Evolutionary conservation across 53 echinoderm and acorn worm genomes (phyloP).

Genomic region (Hippasteria phrygiana): DNA sequence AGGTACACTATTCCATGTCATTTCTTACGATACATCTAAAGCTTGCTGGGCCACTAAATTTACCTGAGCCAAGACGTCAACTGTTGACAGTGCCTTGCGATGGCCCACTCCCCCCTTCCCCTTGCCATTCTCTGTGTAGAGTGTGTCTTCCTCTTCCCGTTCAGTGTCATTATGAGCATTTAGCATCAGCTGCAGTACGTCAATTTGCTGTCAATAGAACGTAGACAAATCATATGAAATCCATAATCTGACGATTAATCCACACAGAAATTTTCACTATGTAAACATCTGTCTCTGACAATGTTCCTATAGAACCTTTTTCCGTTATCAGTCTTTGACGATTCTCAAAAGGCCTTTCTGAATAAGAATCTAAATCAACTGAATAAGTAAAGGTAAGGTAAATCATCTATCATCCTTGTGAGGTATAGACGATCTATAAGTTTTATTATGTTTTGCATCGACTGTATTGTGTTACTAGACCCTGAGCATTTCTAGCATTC

Average conservation of each 20-base stretch:
- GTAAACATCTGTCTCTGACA: not conserved
- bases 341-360: no score
- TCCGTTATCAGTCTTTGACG: no score
- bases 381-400: not conserved
- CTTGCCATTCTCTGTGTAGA: not conserved
- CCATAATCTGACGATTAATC: not conserved
- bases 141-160: constrained; percentile 37
- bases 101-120: not conserved
- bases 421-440: no score
- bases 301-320: not conserved
- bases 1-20: not conserved
- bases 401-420: not conserved
- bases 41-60: no score
- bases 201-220: constrained; percentile 52
- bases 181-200: constrained; percentile 81
- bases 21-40: not conserved
- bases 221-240: not conserved
- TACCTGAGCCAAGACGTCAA: constrained; percentile 73
- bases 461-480: not conserved
- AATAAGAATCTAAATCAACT: not conserved
- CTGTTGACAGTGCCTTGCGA: constrained; percentile 39
- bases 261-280: not conserved
- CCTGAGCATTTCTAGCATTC: not conserved
- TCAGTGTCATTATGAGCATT: constrained; percentile 73
- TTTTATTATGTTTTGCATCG: no score